Conservation (phyloP, 2,797 vertebrate species). For the Ctenochaetus hawaiiensis region DNA sequence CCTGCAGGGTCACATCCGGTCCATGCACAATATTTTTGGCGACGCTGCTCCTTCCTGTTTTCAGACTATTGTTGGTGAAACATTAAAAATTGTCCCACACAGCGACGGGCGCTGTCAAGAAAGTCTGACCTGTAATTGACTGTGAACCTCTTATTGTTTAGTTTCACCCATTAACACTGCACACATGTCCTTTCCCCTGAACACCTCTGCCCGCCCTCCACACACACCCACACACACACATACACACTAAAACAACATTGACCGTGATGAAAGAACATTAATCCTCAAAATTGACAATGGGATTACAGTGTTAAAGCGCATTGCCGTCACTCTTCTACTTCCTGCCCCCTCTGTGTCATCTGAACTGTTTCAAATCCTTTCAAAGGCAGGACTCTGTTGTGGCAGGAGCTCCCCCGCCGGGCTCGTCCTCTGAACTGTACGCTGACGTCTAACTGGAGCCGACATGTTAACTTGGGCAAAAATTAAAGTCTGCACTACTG, state of each 20-base stretch:
- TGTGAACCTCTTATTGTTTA: slow-evolving; percentile 54
- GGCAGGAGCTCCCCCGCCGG: slow-evolving; percentile 67
- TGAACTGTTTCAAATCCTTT: slow-evolving; percentile 80
- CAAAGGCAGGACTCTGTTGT: slow-evolving; percentile 72
- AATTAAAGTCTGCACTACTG: slow-evolving; percentile 61
- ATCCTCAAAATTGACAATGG: slow-evolving; percentile 71
- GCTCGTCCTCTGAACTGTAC: slow-evolving; percentile 70
- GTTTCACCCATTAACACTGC: slow-evolving; percentile 39
- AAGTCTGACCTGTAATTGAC: slow-evolving; percentile 54
- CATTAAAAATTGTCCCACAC: slow-evolving; percentile 49
- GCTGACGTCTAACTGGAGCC: slow-evolving; percentile 70
- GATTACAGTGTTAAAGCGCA: slow-evolving; percentile 78
- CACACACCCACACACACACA: slow-evolving; percentile 28
- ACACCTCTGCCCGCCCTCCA: not conserved
- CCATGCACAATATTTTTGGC: slow-evolving; percentile 43
- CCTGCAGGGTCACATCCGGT: slow-evolving; percentile 39
- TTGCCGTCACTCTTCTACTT: slow-evolving; percentile 65
- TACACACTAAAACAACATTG: slow-evolving; percentile 44
- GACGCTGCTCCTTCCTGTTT: slow-evolving; percentile 58
- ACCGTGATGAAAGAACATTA: slow-evolving; percentile 69
- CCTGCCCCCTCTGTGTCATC: slow-evolving; percentile 74
- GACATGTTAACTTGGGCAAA: slow-evolving; percentile 76
- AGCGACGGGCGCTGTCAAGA: slow-evolving; percentile 49
- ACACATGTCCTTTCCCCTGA: slow-evolving; percentile 22
- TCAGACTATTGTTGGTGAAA: slow-evolving; percentile 58